A percentile compares a stretch with the other conserved stretches of the same genome.
phyloP scores from a whole-genome alignment of 1,140 invertebrate species.

The Dinoponera quadriceps region DNA sequence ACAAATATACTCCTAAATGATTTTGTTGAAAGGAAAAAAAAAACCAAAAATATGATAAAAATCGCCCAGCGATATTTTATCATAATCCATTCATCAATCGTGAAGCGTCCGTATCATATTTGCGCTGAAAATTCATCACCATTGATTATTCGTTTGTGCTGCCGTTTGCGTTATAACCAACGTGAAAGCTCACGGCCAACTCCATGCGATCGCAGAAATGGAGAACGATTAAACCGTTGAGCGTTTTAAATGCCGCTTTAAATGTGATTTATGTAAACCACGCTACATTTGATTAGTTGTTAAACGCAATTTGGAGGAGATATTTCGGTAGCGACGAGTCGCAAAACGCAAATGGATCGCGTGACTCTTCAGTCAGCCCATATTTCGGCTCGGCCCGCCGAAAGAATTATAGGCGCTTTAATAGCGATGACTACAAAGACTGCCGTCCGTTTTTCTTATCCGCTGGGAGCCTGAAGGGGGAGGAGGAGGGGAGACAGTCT shows the following conservation, averaged over 20 bases:
- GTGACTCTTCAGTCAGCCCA: slow-evolving; percentile 39
- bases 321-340: slow-evolving; percentile 2
- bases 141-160: slow-evolving; percentile 3
- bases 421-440: slow-evolving; percentile 49
- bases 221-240: slow-evolving; percentile 2
- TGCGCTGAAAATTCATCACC: neutral
- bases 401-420: slow-evolving; percentile 58
- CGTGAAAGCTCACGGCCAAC: neutral
- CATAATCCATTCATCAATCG: slow-evolving; percentile 17
- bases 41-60: neutral
- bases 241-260: slow-evolving; percentile 32
- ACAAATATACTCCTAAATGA: too few species aligned
- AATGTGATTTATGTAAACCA: neutral
- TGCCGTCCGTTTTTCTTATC: slow-evolving; percentile 56
- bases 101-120: neutral
- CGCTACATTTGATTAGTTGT: slow-evolving; percentile 2
- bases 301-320: slow-evolving; percentile 12
- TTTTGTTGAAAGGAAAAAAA: too few species aligned
- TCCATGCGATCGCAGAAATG: neutral
- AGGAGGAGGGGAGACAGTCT: slow-evolving; percentile 38
- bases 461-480: slow-evolving; percentile 13
- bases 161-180: slow-evolving; percentile 15
- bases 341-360: slow-evolving; percentile 29
- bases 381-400: neutral
- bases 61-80: neutral